Evolutionary conservation across 2,888 invertebrate species (phyloP), one percentile per base, ranked within the genome.

Genomic region (Orchestes rusci): DNA sequence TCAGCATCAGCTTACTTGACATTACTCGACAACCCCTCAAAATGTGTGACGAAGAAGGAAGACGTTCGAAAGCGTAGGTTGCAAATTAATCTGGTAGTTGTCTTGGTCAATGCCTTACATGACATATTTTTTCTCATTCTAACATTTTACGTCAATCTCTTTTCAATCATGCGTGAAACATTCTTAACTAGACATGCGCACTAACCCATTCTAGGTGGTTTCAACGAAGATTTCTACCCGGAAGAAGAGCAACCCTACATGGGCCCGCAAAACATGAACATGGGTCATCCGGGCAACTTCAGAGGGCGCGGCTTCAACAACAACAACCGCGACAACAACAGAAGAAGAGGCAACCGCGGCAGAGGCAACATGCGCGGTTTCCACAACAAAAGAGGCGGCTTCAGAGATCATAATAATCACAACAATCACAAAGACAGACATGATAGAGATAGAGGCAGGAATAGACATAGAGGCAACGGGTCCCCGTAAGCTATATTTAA

Each of bases 301-400:
- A 18, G 51, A n/a, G 69, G 67, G 5, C 29, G 39, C 15, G 43
- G 45, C 16, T 50, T 46, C 64, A 66, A 60, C 51, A 52, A 53
- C 32, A 52, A 53, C 32, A 55, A 52, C 34, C 46, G 55, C 10
- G 55, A 55, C 8, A 48, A 45, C 12, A 48, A 45, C 12, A 45
- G 59, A 35, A 44, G 55, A 19, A 46, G 55, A 15, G 54, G 61
- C 35, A 58, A 57, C 36, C 55, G 58, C 13, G 61, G 47, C n/a
- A 30, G 43, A 46, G 57, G 63, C 29, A 61, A 59, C 30, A 61
- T 58, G 31, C 59, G 63, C 39, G 59, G 56, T 35, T 57, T 57
- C 53, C 28, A 35, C 16, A 41, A 40, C 12, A 35, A 62, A 48
- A 57, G 63, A 23, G 44, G 49, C 33, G 48, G 51, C 56, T 30